Evolutionary conservation across 2,797 vertebrate genomes (phyloP).

Genomic region (Esox lucius): DNA sequence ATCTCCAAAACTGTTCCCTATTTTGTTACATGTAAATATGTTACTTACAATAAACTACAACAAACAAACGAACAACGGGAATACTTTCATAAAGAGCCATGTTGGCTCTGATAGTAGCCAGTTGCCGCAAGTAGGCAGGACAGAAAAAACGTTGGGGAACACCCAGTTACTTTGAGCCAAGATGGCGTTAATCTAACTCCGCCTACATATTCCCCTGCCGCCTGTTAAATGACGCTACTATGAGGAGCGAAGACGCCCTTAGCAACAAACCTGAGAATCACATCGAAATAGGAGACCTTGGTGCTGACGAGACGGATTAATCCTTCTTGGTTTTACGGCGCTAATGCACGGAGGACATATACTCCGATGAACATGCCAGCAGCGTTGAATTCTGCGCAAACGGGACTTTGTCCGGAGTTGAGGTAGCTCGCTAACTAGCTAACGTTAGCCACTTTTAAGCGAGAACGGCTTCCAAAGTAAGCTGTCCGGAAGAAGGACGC

Average conservation of each 20-base stretch:
- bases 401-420: slow-evolving; percentile 31
- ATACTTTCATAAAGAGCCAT: neutral
- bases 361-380: slow-evolving; percentile 17
- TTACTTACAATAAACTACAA: too few relatives aligned
- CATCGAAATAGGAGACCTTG: slow-evolving; percentile 48
- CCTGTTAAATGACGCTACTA: slow-evolving; percentile 50
- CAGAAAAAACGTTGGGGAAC: slow-evolving; percentile 42
- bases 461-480: slow-evolving; percentile 38
- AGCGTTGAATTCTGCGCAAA: neutral
- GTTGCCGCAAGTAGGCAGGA: slow-evolving; percentile 2
- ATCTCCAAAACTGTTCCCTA: too few relatives aligned
- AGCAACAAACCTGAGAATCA: slow-evolving; percentile 71
- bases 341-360: slow-evolving; percentile 35
- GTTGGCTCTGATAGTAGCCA: neutral
- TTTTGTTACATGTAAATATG: too few relatives aligned
- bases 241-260: slow-evolving; percentile 71
- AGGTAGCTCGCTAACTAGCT: slow-evolving; percentile 38
- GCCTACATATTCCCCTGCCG: slow-evolving; percentile 39
- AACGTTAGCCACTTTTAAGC: slow-evolving; percentile 47
- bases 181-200: slow-evolving; percentile 30
- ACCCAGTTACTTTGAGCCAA: slow-evolving; percentile 29
- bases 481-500: slow-evolving; percentile 54
- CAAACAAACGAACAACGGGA: too few relatives aligned
- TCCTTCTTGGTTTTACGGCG: slow-evolving; percentile 35
- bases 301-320: slow-evolving; percentile 52